Percentiles rank a stretch among this genome's conserved stretches.
These are phyloP conservation scores for Nowickia ferox DNA, from an alignment of 2,888 invertebrate genomes.

Conservation along the genomic window DNA sequence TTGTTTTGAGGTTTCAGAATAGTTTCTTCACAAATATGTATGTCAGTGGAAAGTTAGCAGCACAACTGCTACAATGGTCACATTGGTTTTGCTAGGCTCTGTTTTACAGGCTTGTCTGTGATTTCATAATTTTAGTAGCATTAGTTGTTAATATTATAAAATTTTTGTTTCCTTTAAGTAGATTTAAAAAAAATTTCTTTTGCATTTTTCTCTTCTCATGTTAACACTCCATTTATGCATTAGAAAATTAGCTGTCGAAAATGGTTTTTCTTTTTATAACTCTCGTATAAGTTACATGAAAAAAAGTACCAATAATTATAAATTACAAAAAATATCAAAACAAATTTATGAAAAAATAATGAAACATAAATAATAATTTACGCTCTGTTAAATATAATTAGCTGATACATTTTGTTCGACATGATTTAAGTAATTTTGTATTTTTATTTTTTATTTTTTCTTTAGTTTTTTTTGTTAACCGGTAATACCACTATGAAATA, in stretches of 20 bases:
- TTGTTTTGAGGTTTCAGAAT: no score
- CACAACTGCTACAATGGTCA: no score
- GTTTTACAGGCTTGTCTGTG: no score
- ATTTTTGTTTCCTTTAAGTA: no score
- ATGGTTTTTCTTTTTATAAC: neutral
- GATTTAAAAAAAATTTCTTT: neutral
- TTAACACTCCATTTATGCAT: neutral
- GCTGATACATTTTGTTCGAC: slow-evolving; percentile 63
- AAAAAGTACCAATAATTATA: slow-evolving; percentile 40
- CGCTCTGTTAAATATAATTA: slow-evolving; percentile 73
- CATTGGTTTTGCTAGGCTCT: no score
- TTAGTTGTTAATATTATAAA: no score
- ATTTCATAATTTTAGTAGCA: no score
- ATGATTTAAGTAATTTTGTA: slow-evolving; percentile 39
- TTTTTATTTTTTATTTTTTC: slow-evolving; percentile 21
- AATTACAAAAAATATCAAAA: slow-evolving; percentile 56
- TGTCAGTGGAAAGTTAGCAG: no score
- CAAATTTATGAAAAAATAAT: slow-evolving; percentile 45
- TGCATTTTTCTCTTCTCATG: neutral
- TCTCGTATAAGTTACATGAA: neutral
- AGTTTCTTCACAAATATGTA: no score
- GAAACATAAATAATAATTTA: slow-evolving; percentile 72
- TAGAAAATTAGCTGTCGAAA: neutral
- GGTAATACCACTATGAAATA: slow-evolving; percentile 59
- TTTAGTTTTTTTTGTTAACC: slow-evolving; percentile 50